A percentile compares a stretch with the other conserved stretches of the same genome.
These are phyloP conservation scores for Centropyge bicolor DNA, from an alignment of 2,797 vertebrate species.

Conservation along the genomic window DNA sequence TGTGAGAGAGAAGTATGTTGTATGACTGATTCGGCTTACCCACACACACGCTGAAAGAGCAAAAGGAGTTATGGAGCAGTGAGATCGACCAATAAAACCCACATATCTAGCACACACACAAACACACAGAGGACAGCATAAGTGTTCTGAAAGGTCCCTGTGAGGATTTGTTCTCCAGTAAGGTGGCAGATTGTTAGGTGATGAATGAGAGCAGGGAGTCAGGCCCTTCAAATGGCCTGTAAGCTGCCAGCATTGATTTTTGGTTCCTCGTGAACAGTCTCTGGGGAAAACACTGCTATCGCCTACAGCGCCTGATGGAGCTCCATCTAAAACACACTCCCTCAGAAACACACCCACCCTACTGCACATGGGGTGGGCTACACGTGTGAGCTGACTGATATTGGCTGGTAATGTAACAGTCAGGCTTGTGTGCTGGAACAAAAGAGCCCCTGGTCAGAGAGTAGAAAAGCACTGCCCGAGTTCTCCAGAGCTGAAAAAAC, in stretches of 20 bases:
- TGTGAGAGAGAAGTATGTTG: background rate
- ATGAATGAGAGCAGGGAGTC: constrained; percentile 72
- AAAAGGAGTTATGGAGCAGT: constrained; percentile 34
- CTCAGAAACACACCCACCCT: constrained; percentile 31
- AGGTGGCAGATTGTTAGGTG: constrained; percentile 71
- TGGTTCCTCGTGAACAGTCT: constrained; percentile 62
- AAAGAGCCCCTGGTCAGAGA: constrained; percentile 9
- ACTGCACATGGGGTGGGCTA: constrained; percentile 18
- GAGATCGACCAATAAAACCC: constrained; percentile 34
- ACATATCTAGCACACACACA: constrained; percentile 28
- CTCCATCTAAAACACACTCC: constrained; percentile 37
- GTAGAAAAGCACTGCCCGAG: constrained; percentile 1
- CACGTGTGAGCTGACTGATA: constrained; percentile 41
- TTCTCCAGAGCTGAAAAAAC: background rate
- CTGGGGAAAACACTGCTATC: constrained; percentile 53
- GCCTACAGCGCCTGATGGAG: constrained; percentile 56
- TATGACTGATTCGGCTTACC: constrained; percentile 16
- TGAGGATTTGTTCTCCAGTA: constrained; percentile 60
- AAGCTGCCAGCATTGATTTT: constrained; percentile 75
- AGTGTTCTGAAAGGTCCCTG: constrained; percentile 40
- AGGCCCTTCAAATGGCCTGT: constrained; percentile 68
- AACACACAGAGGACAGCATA: constrained; percentile 22
- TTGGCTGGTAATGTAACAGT: constrained; percentile 33
- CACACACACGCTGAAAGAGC: constrained; percentile 33
- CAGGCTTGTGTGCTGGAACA: constrained; percentile 4